These are phyloP conservation scores for Anguilla japonica DNA, from an alignment of 2,113 vertebrate species.

Conservation along the genomic window DNA sequence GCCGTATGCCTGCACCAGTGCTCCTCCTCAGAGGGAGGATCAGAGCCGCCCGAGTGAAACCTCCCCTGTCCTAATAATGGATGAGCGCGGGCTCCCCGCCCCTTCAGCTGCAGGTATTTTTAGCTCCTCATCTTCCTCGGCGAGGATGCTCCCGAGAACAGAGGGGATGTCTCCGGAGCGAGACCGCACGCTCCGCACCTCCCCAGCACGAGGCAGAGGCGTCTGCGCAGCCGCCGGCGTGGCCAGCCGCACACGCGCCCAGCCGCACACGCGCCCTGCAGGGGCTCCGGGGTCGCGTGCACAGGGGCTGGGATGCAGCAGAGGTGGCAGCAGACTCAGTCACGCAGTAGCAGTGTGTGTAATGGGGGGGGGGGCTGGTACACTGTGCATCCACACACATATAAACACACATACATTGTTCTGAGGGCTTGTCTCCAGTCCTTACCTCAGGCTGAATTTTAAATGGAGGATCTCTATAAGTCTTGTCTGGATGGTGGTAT, in stretches of 20 bases:
- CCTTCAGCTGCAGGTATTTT: slow-evolving; percentile 63
- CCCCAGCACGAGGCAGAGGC: neutral
- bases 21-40: neutral
- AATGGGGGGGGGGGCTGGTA: too few species aligned
- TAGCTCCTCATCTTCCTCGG: slow-evolving; percentile 63
- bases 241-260: neutral
- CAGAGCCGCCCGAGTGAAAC: neutral
- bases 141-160: slow-evolving; percentile 61
- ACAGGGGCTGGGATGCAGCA: too few species aligned
- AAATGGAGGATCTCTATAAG: too few species aligned
- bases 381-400: too few species aligned
- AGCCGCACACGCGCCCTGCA: neutral
- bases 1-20: neutral
- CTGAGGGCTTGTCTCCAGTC: too few species aligned
- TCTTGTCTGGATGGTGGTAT: too few species aligned
- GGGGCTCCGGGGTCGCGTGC: too few species aligned
- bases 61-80: slow-evolving; percentile 30
- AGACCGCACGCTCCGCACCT: neutral
- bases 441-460: too few species aligned
- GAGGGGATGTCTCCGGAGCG: slow-evolving; percentile 57
- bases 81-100: slow-evolving; percentile 39
- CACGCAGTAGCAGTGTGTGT: too few species aligned
- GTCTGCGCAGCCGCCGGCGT: neutral
- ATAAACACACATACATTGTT: too few species aligned
- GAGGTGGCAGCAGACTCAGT: too few species aligned